Conservation (phyloP, 2,113 vertebrate species). For the Alouatta palliata region DNA sequence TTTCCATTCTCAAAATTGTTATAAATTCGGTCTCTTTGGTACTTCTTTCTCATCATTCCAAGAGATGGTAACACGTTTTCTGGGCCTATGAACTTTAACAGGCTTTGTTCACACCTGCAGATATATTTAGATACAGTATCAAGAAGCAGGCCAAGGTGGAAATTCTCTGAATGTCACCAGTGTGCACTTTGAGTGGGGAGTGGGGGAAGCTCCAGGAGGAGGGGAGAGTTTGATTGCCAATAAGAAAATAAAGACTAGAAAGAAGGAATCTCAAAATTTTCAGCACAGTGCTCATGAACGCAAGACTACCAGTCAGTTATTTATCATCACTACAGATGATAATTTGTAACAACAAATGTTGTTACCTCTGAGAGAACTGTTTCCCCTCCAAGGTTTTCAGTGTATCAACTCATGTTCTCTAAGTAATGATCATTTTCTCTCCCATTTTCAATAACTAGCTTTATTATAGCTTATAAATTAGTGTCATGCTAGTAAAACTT, state of each 20-base stretch:
- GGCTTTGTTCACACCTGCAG: background rate
- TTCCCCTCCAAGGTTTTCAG: background rate
- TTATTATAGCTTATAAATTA: background rate
- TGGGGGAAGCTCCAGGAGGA: accelerated
- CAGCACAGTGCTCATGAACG: background rate
- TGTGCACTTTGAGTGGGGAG: background rate
- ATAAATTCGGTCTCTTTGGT: background rate
- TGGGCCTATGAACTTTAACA: background rate
- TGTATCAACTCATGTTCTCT: background rate
- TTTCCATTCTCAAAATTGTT: background rate
- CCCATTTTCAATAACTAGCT: background rate
- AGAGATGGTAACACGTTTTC: background rate
- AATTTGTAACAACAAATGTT: too few relatives aligned
- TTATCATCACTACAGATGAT: background rate
- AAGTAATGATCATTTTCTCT: background rate
- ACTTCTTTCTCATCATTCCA: background rate
- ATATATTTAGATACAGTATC: background rate
- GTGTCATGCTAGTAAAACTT: background rate
- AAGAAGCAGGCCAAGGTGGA: background rate
- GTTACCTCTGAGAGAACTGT: background rate
- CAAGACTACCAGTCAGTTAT: background rate
- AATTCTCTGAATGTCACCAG: background rate
- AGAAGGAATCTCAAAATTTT: background rate
- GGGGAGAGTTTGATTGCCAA: background rate
- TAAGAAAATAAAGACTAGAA: background rate